Percentiles rank a stretch among this genome's conserved stretches.
Conservation (phyloP, 2,113 vertebrate genomes). For the Sterrhoptilus dennistouni region DNA sequence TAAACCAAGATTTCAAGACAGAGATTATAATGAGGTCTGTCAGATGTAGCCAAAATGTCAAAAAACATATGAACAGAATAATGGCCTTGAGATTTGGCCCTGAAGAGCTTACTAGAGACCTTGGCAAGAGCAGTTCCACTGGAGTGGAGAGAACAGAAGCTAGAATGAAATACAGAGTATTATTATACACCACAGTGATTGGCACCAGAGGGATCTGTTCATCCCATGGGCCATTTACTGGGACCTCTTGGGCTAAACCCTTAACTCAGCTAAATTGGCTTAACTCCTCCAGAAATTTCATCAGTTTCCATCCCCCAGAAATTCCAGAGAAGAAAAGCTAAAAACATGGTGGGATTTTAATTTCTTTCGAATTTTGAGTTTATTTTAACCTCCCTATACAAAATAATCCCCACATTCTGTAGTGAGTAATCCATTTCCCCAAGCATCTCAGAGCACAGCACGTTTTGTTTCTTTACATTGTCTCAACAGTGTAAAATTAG, state of each 20-base stretch:
- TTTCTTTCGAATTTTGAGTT: neutral
- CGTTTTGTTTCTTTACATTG: neutral
- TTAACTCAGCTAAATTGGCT: neutral
- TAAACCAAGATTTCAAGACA: slow-evolving; percentile 8
- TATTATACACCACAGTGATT: neutral
- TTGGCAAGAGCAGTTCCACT: slow-evolving; percentile 43
- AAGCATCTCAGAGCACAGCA: neutral
- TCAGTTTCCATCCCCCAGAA: neutral
- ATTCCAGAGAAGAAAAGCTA: neutral
- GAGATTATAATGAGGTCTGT: slow-evolving; percentile 21
- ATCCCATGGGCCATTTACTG: neutral
- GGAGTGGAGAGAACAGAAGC: slow-evolving; percentile 50
- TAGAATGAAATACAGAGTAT: neutral
- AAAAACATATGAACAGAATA: slow-evolving; percentile 53
- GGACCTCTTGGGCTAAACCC: neutral
- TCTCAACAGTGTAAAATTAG: slow-evolving; percentile 5
- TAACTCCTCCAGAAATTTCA: neutral
- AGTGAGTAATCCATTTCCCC: neutral
- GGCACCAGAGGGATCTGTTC: neutral
- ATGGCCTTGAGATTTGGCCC: slow-evolving; percentile 52
- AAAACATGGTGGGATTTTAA: neutral
- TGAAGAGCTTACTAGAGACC: slow-evolving; percentile 41
- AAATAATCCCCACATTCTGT: neutral
- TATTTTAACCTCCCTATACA: neutral
- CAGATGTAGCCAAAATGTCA: slow-evolving; percentile 54